Conservation (phyloP, 2,797 vertebrate species). For the Pygocentrus nattereri region DNA sequence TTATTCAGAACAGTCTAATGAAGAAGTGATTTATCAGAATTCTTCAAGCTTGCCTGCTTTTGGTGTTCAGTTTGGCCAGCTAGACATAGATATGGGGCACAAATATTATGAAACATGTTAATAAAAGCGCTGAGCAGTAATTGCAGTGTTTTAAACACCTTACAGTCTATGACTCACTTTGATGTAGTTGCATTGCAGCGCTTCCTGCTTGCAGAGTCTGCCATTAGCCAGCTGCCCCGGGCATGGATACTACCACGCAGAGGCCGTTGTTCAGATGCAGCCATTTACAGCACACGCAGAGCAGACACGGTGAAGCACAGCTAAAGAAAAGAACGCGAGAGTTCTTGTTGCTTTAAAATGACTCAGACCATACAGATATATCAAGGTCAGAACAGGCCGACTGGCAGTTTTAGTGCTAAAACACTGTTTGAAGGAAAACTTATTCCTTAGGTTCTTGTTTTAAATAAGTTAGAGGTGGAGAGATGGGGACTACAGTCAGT, state of each 20-base stretch:
- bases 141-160: constrained; percentile 38
- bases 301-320: background rate
- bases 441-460: background rate
- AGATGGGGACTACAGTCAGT: too few species aligned
- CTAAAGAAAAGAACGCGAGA: background rate
- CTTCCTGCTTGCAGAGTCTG: constrained; percentile 20
- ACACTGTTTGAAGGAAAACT: background rate
- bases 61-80: background rate
- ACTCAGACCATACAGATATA: background rate
- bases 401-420: background rate
- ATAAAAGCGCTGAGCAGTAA: constrained; percentile 17
- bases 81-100: background rate
- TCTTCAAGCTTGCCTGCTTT: background rate
- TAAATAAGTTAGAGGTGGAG: too few species aligned
- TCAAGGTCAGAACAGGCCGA: background rate
- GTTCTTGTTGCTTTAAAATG: background rate
- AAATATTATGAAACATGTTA: constrained; percentile 31
- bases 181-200: constrained; percentile 64
- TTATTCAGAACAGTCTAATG: constrained; percentile 1
- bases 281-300: constrained; percentile 22
- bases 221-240: constrained; percentile 42
- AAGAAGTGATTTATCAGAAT: constrained; percentile 10
- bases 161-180: constrained; percentile 39
- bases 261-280: constrained; percentile 19
- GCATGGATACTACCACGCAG: constrained; percentile 7